Conservation (phyloP, 1,140 invertebrate species). For the Trinorchestia longiramus region DNA sequence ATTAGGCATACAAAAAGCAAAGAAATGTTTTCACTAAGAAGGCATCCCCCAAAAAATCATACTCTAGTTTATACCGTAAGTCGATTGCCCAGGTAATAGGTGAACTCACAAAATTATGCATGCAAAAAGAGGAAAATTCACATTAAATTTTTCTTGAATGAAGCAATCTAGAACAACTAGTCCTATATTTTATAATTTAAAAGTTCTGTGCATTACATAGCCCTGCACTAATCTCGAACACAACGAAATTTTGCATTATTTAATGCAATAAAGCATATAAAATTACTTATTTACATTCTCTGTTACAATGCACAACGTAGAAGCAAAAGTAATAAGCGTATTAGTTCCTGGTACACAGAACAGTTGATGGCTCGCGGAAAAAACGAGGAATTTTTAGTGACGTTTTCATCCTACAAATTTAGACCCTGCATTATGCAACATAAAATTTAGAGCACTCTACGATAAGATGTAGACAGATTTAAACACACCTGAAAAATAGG, state of each 20-base stretch:
- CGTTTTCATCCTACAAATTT: no score
- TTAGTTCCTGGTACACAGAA: no score
- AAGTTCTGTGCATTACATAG: background rate
- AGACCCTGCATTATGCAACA: background rate
- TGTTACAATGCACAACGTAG: background rate
- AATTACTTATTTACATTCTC: background rate
- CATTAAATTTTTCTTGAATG: background rate
- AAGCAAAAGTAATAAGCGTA: background rate
- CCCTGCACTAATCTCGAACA: no score
- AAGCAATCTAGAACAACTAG: background rate
- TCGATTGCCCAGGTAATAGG: no score
- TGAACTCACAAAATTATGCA: background rate
- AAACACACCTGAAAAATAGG: background rate
- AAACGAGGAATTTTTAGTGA: no score
- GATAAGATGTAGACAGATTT: background rate
- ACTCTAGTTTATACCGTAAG: no score
- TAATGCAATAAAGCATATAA: no score
- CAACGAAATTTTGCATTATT: background rate
- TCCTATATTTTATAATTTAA: background rate
- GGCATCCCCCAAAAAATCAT: no score
- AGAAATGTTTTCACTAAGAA: no score
- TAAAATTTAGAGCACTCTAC: background rate
- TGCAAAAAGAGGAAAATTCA: background rate
- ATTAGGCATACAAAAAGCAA: no score
- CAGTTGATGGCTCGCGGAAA: no score